Base-by-base conservation (phyloP, 2,113 vertebrate genomes). In the Cheilinus undulatus region DNA sequence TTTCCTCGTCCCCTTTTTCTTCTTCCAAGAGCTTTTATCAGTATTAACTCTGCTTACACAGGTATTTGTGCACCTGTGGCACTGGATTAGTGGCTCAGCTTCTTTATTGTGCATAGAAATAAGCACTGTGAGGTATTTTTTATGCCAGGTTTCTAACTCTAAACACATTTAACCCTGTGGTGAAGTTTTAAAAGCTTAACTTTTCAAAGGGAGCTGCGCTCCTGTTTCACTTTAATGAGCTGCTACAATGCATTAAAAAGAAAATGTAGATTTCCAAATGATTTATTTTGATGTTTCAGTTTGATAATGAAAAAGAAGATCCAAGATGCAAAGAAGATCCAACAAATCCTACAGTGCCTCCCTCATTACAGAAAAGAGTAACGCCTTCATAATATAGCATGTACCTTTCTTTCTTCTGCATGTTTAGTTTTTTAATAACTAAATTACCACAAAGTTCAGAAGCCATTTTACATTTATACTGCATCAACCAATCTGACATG, bases 61-160 rank as follows among this genome's bases (percentile, higher is more conserved):
- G 87, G 89, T 88, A 87, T 86, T 90, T 90, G 84, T 87, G 82
- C 92, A 94, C 93, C 93, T 94, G 92, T 92, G 87, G 78, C 80
- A 64, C 27, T 38, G 73, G 85, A 89, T 90, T 88, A 91, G 84
- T 76, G 84, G 77, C 70, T 86, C 76, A 65, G 50, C 68, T 65
- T 64, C 60, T 76, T 78, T 69, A 87, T 85, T 88, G 81, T 85
- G 76, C 70, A 61, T 28, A 62, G 69, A 82, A 80, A 86, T 75
- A 85, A 80, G 66, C 73, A 73, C 62, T 51, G 48, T 63, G 64
- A 72, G 71, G 76, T 53, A 58, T 77, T 66, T 86, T 90, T 84
- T 59, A 76, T 78, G 66, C 58, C 54, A 52, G 61, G 34, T 85
- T 78, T 76, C 53, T 73, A n/a, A 45, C 49, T 84, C 43, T 86